A percentile compares a stretch with the other conserved stretches of the same genome.
Evolutionary conservation across 1,140 invertebrate genomes (phyloP).

Genomic region (Procambarus virginalis): DNA sequence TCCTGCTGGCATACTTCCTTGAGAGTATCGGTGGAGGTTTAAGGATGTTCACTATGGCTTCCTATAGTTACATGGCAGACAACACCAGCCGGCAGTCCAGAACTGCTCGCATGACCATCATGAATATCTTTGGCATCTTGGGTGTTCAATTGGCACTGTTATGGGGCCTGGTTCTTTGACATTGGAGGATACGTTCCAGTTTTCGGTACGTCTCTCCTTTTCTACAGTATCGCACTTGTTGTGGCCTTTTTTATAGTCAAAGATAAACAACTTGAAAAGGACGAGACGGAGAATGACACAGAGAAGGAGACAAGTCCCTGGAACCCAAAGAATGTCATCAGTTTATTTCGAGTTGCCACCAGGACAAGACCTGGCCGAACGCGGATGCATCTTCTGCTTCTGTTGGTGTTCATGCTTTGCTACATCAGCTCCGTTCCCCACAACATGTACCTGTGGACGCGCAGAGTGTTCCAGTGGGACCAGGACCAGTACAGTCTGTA

Average conservation of each 20-base stretch:
- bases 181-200: slow-evolving; percentile 6
- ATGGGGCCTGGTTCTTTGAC: neutral
- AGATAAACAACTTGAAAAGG: neutral
- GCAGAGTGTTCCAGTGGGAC: slow-evolving; percentile 4
- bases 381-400: neutral
- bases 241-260: neutral
- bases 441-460: slow-evolving; percentile 34
- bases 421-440: neutral
- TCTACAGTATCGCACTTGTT: neutral
- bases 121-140: slow-evolving; percentile 7
- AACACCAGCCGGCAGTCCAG: neutral
- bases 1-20: slow-evolving; percentile 17
- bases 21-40: slow-evolving; percentile 29
- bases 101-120: slow-evolving; percentile 23
- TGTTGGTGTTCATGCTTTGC: neutral
- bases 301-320: neutral
- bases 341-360: neutral
- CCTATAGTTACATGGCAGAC: slow-evolving; percentile 49
- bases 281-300: neutral
- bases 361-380: neutral
- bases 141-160: slow-evolving; percentile 8
- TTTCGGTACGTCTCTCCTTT: neutral
- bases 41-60: slow-evolving; percentile 20
- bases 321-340: slow-evolving; percentile 24
- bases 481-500: slow-evolving; percentile 25